Percentiles rank a stretch among this genome's conserved stretches.
phyloP scores from a whole-genome alignment of 2,113 vertebrate species.

The Poeciliopsis prolifica region DNA sequence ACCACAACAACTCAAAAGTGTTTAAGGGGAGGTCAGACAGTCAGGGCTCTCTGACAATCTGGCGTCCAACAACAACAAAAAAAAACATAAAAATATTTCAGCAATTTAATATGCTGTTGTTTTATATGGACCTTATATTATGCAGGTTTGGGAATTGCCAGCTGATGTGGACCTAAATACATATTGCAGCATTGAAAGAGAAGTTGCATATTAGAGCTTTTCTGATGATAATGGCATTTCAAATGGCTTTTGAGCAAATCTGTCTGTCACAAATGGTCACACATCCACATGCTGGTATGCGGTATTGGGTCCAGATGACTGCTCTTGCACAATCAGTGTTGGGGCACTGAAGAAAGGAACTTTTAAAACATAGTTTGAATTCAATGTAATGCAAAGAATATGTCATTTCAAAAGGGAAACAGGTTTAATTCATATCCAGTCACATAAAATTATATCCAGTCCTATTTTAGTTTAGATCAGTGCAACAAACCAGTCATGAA shows the following conservation, averaged over 20 bases:
- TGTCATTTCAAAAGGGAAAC: background rate
- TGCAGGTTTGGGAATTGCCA: background rate
- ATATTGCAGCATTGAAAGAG: too few relatives aligned
- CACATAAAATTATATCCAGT: background rate
- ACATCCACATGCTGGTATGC: background rate
- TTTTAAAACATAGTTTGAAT: background rate
- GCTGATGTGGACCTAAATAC: background rate
- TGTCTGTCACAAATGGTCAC: background rate
- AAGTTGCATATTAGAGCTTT: background rate
- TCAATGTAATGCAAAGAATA: background rate
- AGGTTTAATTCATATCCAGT: background rate
- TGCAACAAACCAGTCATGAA: background rate
- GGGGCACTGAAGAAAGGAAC: background rate
- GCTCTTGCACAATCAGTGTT: background rate
- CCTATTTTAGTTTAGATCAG: background rate
- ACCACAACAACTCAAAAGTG: background rate
- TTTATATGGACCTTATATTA: background rate
- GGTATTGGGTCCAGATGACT: background rate
- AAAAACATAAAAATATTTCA: too few relatives aligned
- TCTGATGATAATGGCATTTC: background rate
- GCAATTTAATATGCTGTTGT: too few relatives aligned
- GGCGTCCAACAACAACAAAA: too few relatives aligned
- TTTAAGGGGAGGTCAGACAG: background rate
- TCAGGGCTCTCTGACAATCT: background rate
- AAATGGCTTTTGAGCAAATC: too few relatives aligned